A percentile compares a stretch with the other conserved stretches of the same genome.
phyloP scores from a whole-genome alignment of 2,888 invertebrate genomes.

The Stenolophus ochropezus region DNA sequence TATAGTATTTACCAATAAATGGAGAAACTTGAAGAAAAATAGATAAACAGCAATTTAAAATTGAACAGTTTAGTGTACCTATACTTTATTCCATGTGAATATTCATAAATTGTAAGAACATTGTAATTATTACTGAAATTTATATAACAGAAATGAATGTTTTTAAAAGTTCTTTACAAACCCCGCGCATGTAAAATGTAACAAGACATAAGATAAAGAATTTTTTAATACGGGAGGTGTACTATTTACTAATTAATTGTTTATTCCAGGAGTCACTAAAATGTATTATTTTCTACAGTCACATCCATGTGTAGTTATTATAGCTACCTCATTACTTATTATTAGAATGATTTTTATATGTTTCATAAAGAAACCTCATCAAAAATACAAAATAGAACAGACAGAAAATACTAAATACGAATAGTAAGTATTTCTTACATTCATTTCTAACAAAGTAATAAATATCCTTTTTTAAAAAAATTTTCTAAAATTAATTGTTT shows the following conservation, averaged over 20 bases:
- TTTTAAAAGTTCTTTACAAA: neutral
- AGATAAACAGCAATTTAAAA: neutral
- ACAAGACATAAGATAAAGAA: neutral
- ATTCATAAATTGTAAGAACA: neutral
- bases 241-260: neutral
- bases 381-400: constrained; percentile 1
- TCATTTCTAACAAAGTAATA: no score
- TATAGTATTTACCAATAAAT: constrained; percentile 14
- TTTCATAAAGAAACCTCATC: constrained; percentile 8
- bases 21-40: neutral
- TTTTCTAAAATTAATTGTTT: no score
- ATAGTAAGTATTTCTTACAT: neutral
- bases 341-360: constrained; percentile 37
- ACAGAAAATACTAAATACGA: neutral
- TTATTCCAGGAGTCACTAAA: neutral
- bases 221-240: neutral
- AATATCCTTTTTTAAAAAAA: no score
- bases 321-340: constrained; percentile 8
- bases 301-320: constrained; percentile 50
- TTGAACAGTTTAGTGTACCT: neutral
- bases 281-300: constrained; percentile 13
- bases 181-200: neutral
- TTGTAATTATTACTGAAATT: neutral
- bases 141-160: neutral
- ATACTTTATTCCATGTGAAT: neutral